phyloP scores from a whole-genome alignment of 64 coral and sea anemone species.

The Pocillopora verrucosa region DNA sequence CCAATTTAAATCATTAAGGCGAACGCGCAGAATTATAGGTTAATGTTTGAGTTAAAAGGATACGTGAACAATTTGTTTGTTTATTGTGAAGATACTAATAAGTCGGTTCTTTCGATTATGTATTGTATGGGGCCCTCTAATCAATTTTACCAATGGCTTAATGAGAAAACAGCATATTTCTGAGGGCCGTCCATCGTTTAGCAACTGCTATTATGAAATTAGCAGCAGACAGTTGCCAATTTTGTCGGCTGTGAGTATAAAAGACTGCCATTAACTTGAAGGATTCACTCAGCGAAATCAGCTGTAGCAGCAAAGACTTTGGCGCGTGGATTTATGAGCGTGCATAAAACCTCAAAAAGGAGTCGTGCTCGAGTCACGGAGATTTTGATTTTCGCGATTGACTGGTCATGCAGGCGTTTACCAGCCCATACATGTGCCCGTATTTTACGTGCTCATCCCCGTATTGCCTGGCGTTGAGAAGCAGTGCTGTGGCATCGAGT shows the following conservation, averaged over 20 bases:
- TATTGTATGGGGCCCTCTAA: constrained; percentile 55
- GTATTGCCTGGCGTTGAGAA: constrained; percentile 56
- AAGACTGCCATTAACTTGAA: constrained; percentile 43
- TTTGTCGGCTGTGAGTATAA: constrained; percentile 43
- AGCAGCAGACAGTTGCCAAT: constrained; percentile 49
- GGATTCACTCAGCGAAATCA: constrained; percentile 1
- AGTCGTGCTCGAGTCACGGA: too few species aligned
- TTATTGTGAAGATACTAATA: constrained; percentile 81
- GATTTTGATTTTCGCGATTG: neutral
- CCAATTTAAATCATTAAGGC: constrained; percentile 69
- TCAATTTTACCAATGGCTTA: constrained; percentile 64
- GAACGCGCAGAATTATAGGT: constrained; percentile 47
- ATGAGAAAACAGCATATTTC: constrained; percentile 70
- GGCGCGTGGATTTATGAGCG: neutral
- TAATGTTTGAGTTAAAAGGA: constrained; percentile 71
- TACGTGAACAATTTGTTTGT: constrained; percentile 70
- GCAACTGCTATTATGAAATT: constrained; percentile 77
- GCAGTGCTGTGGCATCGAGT: neutral
- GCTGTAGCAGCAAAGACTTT: neutral
- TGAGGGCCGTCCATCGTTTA: constrained; percentile 49
- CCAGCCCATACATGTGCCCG: constrained; percentile 45
- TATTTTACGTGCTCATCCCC: constrained; percentile 58
- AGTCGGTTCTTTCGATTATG: constrained; percentile 52
- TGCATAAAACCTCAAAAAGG: neutral
- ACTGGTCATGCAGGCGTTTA: constrained; percentile 48